A percentile compares a stretch with the other conserved stretches of the same genome.
Conservation (phyloP, 1,140 invertebrate genomes). For the Bicyclus anynana region DNA sequence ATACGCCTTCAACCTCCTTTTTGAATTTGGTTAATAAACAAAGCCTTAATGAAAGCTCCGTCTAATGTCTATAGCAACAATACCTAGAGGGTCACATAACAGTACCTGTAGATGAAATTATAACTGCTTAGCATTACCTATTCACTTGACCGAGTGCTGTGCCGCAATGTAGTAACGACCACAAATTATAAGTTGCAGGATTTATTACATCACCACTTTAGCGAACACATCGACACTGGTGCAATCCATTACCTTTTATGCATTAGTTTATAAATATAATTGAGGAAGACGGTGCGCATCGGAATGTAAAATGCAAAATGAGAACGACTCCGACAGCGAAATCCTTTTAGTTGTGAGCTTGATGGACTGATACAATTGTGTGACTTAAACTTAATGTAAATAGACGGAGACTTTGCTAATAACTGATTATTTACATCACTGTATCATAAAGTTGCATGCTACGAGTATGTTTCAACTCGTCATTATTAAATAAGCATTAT, state of each 20-base stretch:
- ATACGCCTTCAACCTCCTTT: too few species aligned
- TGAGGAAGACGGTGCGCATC: constrained; percentile 10
- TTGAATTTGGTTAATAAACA: too few species aligned
- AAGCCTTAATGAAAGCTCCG: too few species aligned
- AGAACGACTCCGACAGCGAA: constrained; percentile 15
- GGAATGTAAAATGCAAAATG: constrained; percentile 8
- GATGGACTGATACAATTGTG: constrained; percentile 21
- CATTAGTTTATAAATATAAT: background rate
- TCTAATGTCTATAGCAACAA: background rate
- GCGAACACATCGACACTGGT: background rate
- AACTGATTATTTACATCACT: too few species aligned
- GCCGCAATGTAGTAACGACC: constrained; percentile 4
- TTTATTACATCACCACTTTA: background rate
- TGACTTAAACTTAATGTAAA: background rate
- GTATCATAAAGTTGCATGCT: too few species aligned
- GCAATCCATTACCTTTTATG: constrained; percentile 6
- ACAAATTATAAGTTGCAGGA: constrained; percentile 7
- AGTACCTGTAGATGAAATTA: constrained; percentile 25
- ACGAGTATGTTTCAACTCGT: too few species aligned
- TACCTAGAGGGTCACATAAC: constrained; percentile 43
- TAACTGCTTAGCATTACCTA: constrained; percentile 4
- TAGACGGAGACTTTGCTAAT: background rate
- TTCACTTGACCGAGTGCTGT: constrained; percentile 2
- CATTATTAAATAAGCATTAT: too few species aligned
- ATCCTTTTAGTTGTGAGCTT: constrained; percentile 11